These are phyloP conservation scores for Platycheirus albimanus DNA, from an alignment of 2,888 invertebrate species.

Conservation along the genomic window DNA sequence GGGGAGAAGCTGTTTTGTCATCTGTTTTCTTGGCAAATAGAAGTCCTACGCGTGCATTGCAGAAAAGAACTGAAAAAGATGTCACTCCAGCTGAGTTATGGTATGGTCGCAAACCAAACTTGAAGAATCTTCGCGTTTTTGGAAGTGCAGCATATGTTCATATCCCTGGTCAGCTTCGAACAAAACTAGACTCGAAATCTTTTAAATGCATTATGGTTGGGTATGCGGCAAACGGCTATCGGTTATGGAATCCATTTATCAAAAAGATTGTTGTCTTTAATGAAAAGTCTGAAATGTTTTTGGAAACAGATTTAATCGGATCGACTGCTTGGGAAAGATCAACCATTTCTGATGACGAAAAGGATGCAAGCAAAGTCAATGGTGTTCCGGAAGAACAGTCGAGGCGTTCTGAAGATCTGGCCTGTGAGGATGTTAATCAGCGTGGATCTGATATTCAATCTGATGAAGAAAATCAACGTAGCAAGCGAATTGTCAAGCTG, in stretches of 20 bases:
- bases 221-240: not conserved
- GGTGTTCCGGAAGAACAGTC: too few relatives aligned
- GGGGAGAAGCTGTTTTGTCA: slow-evolving; percentile 26
- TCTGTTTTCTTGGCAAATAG: slow-evolving; percentile 19
- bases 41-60: not conserved
- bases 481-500: not conserved
- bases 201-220: slow-evolving; percentile 2
- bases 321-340: too few relatives aligned
- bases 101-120: not conserved
- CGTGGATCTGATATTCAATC: too few relatives aligned
- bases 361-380: not conserved
- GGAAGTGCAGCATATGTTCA: too few relatives aligned
- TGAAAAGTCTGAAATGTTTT: not conserved
- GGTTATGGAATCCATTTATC: not conserved
- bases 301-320: not conserved
- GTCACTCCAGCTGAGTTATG: not conserved
- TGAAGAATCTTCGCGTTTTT: too few relatives aligned
- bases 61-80: not conserved
- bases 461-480: not conserved
- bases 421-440: too few relatives aligned
- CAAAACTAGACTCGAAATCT: not conserved
- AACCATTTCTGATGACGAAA: not conserved
- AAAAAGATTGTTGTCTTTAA: not conserved
- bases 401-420: too few relatives aligned
- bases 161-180: slow-evolving; percentile 1